Conservation (phyloP, 2,888 invertebrate genomes). For the Aporophyla lueneburgensis region DNA sequence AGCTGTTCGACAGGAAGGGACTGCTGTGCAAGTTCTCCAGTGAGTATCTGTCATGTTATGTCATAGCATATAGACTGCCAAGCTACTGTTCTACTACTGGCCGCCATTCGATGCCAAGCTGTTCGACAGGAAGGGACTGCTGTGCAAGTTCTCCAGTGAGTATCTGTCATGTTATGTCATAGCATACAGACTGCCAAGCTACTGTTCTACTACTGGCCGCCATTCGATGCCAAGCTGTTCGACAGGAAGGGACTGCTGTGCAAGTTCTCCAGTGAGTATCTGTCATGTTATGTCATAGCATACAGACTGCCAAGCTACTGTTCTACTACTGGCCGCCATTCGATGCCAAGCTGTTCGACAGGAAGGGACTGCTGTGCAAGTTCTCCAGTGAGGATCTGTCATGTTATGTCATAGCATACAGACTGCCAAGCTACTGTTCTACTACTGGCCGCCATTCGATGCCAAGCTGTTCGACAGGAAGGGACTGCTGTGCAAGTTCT, state of each 20-base stretch:
- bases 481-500: too few relatives aligned
- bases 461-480: too few relatives aligned
- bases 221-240: constrained; percentile 97
- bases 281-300: too few relatives aligned
- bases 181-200: constrained; percentile 98
- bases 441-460: too few relatives aligned
- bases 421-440: too few relatives aligned
- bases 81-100: constrained; percentile 99
- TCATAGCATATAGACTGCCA: constrained; percentile 98
- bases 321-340: too few relatives aligned
- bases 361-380: too few relatives aligned
- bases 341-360: too few relatives aligned
- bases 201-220: constrained; percentile 98
- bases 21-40: constrained; percentile 86
- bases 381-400: too few relatives aligned
- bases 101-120: constrained; percentile 98
- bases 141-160: constrained; percentile 96
- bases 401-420: too few relatives aligned
- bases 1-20: constrained; percentile 97
- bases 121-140: constrained; percentile 96
- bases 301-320: too few relatives aligned
- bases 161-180: constrained; percentile 91
- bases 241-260: constrained; percentile 95
- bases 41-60: constrained; percentile 88
- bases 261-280: constrained; percentile 81